These are phyloP conservation scores for Metellina segmentata DNA, from an alignment of 2,888 invertebrate species.

Conservation along the genomic window DNA sequence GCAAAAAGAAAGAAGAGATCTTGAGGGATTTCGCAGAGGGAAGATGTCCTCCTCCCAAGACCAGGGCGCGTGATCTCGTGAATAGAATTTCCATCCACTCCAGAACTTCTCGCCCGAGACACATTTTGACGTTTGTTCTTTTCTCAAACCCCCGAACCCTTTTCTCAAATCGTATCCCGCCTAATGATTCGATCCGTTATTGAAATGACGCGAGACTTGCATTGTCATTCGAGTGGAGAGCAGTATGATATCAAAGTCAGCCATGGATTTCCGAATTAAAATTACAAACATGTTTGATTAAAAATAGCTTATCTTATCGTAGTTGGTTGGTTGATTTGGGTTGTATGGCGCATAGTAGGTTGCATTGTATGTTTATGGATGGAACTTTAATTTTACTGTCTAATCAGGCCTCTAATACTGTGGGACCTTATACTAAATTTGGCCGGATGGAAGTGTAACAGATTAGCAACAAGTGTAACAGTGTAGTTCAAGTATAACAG, in stretches of 20 bases:
- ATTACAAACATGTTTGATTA: no score
- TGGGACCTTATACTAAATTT: no score
- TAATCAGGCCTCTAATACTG: no score
- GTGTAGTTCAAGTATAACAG: no score
- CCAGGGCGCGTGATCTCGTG: conserved; percentile 31
- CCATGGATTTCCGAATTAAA: neutral
- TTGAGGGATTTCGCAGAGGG: neutral
- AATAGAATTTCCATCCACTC: conserved; percentile 12
- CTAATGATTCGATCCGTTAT: conserved; percentile 2
- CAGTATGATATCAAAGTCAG: neutral
- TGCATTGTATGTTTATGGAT: no score
- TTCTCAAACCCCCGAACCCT: neutral
- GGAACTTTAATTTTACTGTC: no score
- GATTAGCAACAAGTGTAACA: no score
- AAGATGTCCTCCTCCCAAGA: neutral
- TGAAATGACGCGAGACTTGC: conserved; percentile 9
- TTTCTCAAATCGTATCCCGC: conserved; percentile 3
- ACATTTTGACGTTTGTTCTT: conserved; percentile 54
- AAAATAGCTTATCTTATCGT: no score
- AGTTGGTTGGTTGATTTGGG: no score
- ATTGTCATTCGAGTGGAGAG: conserved; percentile 9
- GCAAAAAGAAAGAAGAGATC: neutral
- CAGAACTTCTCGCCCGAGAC: neutral
- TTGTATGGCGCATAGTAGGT: no score
- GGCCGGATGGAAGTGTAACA: no score